phyloP scores from a whole-genome alignment of 2,888 invertebrate species.

The Mythimna pallens region DNA sequence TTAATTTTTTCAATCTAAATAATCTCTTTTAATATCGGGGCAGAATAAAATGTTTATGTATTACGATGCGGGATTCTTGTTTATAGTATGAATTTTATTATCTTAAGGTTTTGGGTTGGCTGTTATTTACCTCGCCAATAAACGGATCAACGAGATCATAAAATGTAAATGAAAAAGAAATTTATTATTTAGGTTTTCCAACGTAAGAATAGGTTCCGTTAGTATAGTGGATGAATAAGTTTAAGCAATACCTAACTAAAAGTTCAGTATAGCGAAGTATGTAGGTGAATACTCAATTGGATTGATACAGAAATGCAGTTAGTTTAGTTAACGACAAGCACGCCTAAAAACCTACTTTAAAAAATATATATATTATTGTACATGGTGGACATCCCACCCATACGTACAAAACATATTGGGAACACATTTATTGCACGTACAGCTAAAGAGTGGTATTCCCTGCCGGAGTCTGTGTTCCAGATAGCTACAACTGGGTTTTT shows the following conservation, averaged over 20 bases:
- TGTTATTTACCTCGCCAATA: not conserved
- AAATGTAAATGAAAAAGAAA: conserved; percentile 8
- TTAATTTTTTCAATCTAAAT: not conserved
- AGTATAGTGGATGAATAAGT: not conserved
- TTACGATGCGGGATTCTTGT: not conserved
- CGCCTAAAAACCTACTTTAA: too few relatives aligned
- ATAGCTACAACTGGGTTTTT: too few relatives aligned
- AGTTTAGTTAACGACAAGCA: too few relatives aligned
- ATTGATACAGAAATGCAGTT: not conserved
- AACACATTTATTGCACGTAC: too few relatives aligned
- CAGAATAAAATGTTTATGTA: conserved; percentile 10
- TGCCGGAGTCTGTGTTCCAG: too few relatives aligned
- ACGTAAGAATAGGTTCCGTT: not conserved
- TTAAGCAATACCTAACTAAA: not conserved
- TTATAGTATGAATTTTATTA: conserved; percentile 25
- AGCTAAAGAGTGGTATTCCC: too few relatives aligned
- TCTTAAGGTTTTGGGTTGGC: conserved; percentile 1
- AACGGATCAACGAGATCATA: conserved; percentile 1
- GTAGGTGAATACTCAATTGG: not conserved
- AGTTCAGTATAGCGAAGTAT: not conserved
- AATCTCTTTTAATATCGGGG: not conserved
- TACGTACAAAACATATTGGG: too few relatives aligned
- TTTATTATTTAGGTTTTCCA: too few relatives aligned
- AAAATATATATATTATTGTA: too few relatives aligned
- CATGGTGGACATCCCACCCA: too few relatives aligned